A percentile compares a stretch with the other conserved stretches of the same genome.
phyloP scores from a whole-genome alignment of 2,797 vertebrate species.

The Hydrocynus forskahlii region DNA sequence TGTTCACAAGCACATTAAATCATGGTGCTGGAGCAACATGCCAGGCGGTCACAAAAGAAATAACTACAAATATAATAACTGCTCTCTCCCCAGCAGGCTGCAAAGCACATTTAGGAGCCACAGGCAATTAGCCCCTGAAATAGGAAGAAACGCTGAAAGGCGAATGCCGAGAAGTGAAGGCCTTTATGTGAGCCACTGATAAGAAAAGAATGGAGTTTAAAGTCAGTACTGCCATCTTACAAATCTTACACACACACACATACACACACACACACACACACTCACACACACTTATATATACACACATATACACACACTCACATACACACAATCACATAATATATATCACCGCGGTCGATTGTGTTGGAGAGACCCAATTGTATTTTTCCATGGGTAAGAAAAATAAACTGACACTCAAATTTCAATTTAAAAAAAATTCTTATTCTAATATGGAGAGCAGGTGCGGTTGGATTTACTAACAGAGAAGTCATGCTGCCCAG shows the following conservation, averaged over 20 bases:
- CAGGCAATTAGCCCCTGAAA: slow-evolving; percentile 72
- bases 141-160: slow-evolving; percentile 61
- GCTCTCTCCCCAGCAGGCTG: slow-evolving; percentile 50
- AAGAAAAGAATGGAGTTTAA: slow-evolving; percentile 61
- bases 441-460: neutral
- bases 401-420: slow-evolving; percentile 14
- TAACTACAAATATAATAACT: slow-evolving; percentile 61
- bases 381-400: slow-evolving; percentile 1
- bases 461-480: neutral
- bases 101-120: slow-evolving; percentile 57
- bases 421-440: neutral
- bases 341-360: slow-evolving; percentile 23
- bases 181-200: slow-evolving; percentile 75
- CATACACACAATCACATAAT: slow-evolving; percentile 19
- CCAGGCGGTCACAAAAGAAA: slow-evolving; percentile 65
- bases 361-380: slow-evolving; percentile 35
- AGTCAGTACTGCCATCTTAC: slow-evolving; percentile 46
- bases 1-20: slow-evolving; percentile 60
- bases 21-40: slow-evolving; percentile 57
- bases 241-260: slow-evolving; percentile 9
- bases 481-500: neutral
- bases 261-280: neutral
- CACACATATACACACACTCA: neutral
- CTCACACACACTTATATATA: too few species aligned
- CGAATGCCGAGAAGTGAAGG: slow-evolving; percentile 58